Percentiles rank a stretch among this genome's conserved stretches.
These are phyloP conservation scores for Tethea ocularis DNA, from an alignment of 2,888 invertebrate species.

Conservation along the genomic window DNA sequence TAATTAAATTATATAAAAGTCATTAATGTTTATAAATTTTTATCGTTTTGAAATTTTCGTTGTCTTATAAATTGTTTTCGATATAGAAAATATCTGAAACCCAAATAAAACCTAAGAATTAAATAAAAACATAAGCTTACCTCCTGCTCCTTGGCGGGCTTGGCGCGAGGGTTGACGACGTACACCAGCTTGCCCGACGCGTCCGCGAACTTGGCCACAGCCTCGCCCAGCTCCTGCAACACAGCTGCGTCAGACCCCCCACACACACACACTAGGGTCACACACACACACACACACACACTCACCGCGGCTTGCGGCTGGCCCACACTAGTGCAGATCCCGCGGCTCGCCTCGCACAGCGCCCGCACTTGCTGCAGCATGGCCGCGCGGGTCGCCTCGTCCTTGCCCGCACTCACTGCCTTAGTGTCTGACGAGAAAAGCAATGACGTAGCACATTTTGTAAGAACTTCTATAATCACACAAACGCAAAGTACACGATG, in stretches of 20 bases:
- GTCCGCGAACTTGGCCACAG: constrained; percentile 35
- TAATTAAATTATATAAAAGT: too few species aligned
- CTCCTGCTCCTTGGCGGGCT: constrained; percentile 32
- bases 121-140: constrained; percentile 25
- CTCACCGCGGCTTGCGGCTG: constrained; percentile 18
- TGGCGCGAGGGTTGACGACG: constrained; percentile 24
- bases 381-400: constrained; percentile 21
- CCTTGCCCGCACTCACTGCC: constrained; percentile 29
- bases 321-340: constrained; percentile 29
- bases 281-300: not conserved
- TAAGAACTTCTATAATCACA: too few species aligned
- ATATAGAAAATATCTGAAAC: too few species aligned
- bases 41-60: too few species aligned
- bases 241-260: constrained; percentile 13
- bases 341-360: constrained; percentile 35
- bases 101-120: too few species aligned
- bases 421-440: too few species aligned
- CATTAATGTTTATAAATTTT: too few species aligned
- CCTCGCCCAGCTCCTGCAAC: constrained; percentile 36
- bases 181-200: constrained; percentile 34
- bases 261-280: constrained; percentile 15
- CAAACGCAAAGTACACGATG: too few species aligned
- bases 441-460: too few species aligned
- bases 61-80: too few species aligned
- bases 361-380: constrained; percentile 34